Percentiles rank a stretch among this genome's conserved stretches.
Conservation (phyloP, 2,113 vertebrate species). For the Camelus dromedarius region DNA sequence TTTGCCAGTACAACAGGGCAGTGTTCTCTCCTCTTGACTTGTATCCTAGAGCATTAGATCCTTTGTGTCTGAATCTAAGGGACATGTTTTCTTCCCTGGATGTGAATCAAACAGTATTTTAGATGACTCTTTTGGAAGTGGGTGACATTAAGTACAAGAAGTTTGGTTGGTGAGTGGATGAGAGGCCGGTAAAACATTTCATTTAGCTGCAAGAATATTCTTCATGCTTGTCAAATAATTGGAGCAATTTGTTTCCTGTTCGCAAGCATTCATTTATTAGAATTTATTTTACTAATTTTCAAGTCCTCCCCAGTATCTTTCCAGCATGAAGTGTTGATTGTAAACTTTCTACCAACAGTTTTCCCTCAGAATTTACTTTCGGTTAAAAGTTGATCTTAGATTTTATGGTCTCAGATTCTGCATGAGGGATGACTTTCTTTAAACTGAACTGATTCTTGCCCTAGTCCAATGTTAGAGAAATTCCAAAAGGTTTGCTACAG, state of each 20-base stretch:
- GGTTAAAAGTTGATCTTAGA: conserved; percentile 7
- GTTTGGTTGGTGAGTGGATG: neutral
- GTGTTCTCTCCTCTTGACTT: neutral
- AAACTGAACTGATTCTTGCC: neutral
- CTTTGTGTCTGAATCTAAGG: conserved; percentile 15
- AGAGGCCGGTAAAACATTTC: conserved; percentile 32
- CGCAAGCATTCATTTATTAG: conserved; percentile 27
- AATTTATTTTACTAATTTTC: conserved; percentile 15
- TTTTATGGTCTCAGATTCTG: conserved; percentile 53
- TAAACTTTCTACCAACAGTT: neutral
- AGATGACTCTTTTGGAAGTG: conserved; percentile 7
- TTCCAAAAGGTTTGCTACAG: neutral
- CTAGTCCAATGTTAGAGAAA: neutral
- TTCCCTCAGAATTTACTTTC: conserved; percentile 27
- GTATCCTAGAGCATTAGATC: neutral
- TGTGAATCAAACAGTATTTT: neutral
- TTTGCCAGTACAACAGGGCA: neutral
- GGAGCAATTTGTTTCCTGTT: conserved; percentile 10
- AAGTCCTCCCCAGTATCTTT: neutral
- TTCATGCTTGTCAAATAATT: conserved; percentile 48
- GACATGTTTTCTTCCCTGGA: neutral
- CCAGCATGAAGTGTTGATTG: conserved; percentile 1
- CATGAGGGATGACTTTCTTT: neutral
- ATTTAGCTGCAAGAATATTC: neutral
- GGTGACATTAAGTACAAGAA: neutral